phyloP scores from a whole-genome alignment of 1,140 invertebrate species.

The Orchesella cincta region DNA sequence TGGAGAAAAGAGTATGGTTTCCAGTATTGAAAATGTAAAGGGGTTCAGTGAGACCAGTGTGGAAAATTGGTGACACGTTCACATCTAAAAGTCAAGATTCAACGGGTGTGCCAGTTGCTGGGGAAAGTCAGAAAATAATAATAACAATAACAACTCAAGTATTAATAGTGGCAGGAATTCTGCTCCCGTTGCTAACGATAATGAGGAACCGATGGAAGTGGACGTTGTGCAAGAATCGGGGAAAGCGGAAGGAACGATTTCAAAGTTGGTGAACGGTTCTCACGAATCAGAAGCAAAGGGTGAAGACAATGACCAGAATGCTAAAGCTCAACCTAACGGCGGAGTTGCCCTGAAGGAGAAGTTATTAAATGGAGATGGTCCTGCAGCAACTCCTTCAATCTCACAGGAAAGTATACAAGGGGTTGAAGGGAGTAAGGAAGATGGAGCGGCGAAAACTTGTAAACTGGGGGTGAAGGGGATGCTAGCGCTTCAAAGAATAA shows the following conservation, averaged over 20 bases:
- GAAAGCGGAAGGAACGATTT: not conserved
- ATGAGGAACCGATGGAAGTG: not conserved
- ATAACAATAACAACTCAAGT: too few relatives aligned
- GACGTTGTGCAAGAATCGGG: not conserved
- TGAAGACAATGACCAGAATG: not conserved
- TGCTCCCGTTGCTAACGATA: not conserved
- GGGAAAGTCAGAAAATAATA: too few relatives aligned
- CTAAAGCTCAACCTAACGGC: not conserved
- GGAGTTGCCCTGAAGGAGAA: not conserved
- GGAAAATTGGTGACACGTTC: not conserved
- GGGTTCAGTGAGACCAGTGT: not conserved
- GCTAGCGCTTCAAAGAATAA: not conserved
- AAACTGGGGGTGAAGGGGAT: not conserved
- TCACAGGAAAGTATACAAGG: too few relatives aligned
- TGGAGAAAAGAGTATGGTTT: slow-evolving; percentile 37
- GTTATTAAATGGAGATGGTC: slow-evolving; percentile 1
- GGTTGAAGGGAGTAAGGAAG: too few relatives aligned
- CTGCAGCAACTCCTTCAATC: too few relatives aligned
- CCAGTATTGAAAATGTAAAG: slow-evolving; percentile 30
- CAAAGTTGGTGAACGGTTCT: slow-evolving; percentile 1
- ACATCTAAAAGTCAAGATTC: too few relatives aligned
- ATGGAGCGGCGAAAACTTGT: too few relatives aligned
- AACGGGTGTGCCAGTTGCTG: too few relatives aligned
- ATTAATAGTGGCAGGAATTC: not conserved
- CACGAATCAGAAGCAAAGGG: not conserved